Evolutionary conservation across 2,888 invertebrate genomes (phyloP), one percentile per base, ranked within the genome.

Genomic region (Cyclophora albipunctata): DNA sequence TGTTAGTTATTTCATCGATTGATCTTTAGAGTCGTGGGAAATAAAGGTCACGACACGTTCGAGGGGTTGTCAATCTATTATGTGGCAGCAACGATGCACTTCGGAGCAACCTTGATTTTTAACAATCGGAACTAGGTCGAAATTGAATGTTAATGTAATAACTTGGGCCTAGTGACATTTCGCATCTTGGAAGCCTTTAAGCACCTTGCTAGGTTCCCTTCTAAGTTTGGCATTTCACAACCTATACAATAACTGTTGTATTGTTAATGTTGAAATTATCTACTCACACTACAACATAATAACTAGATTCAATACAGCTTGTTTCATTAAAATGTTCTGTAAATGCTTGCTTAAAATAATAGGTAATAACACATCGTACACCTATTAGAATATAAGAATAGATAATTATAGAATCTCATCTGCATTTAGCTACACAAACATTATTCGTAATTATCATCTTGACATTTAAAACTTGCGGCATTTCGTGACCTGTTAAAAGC

Each of bases 61-160:
- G 52, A 64, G 59, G 66, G 56, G 59, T 61, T 70, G 67, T 70
- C 60, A 66, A 66, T 70, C 63, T 61, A 55, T 56, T 54, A 51
- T 46, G 57, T 49, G 64, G 60, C 58, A 42, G 7, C 42, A 7
- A 42, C 46, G 45, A 47, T 53, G 51, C 51, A 52, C 45, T 47
- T 41, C 59, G 54, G 59, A 62, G 57, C 55, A 59, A 73, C 85
- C 85, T 83, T 84, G 82, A 70, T 70, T 66, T 68, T 67, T 68
- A 73, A 76, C 77, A 80, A 76, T 78, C 58, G 73, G 65, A 75
- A 67, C 67, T 76, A 68, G 73, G 75, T 74, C 78, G 69, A 75
- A 53, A 56, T 59, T 51, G 53, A 57, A 75, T 73, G 70, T 77
- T 80, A 81, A 81, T 37, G 37, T 37, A 82, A 79, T 81, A 63